phyloP scores from a whole-genome alignment of 30 jellyfish, hydroid and myxozoan genomes.

The Aurelia sp. region DNA sequence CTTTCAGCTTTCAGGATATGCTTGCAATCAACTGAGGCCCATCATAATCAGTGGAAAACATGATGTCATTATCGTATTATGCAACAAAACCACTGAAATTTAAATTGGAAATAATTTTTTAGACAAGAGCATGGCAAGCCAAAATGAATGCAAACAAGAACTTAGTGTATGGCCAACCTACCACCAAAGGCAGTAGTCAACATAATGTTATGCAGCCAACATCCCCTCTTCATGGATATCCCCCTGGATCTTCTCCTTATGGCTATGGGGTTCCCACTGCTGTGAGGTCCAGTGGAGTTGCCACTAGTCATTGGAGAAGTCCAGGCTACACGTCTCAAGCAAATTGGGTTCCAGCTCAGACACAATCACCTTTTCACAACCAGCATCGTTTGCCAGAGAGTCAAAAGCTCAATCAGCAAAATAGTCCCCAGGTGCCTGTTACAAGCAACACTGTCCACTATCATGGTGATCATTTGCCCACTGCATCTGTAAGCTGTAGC shows the following conservation, averaged over 20 bases:
- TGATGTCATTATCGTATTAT: not conserved
- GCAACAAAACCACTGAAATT: not conserved
- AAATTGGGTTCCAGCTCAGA: slow-evolving; percentile 33
- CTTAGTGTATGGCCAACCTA: slow-evolving; percentile 62
- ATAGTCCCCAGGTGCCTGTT: slow-evolving; percentile 39
- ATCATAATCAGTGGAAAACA: not conserved
- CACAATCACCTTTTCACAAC: slow-evolving; percentile 21
- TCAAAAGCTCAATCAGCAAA: slow-evolving; percentile 10
- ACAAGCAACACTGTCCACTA: slow-evolving; percentile 70
- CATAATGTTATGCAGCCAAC: slow-evolving; percentile 82
- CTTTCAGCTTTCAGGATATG: not conserved
- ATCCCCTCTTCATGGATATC: slow-evolving; percentile 62
- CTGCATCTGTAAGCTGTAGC: slow-evolving; percentile 17
- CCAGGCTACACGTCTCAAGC: slow-evolving; percentile 56
- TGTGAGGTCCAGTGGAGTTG: slow-evolving; percentile 58
- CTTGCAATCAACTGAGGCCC: not conserved
- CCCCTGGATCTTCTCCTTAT: slow-evolving; percentile 70
- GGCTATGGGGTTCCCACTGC: slow-evolving; percentile 40
- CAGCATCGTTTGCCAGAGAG: slow-evolving; percentile 43
- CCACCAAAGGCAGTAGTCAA: slow-evolving; percentile 32
- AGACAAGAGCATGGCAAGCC: slow-evolving; percentile 73
- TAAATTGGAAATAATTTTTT: slow-evolving; percentile 17
- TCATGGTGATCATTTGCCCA: slow-evolving; percentile 72
- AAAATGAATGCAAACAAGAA: slow-evolving; percentile 65
- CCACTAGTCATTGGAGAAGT: slow-evolving; percentile 65